Evolutionary conservation across 2,797 vertebrate genomes (phyloP).

Genomic region (Acanthurus lineatus): DNA sequence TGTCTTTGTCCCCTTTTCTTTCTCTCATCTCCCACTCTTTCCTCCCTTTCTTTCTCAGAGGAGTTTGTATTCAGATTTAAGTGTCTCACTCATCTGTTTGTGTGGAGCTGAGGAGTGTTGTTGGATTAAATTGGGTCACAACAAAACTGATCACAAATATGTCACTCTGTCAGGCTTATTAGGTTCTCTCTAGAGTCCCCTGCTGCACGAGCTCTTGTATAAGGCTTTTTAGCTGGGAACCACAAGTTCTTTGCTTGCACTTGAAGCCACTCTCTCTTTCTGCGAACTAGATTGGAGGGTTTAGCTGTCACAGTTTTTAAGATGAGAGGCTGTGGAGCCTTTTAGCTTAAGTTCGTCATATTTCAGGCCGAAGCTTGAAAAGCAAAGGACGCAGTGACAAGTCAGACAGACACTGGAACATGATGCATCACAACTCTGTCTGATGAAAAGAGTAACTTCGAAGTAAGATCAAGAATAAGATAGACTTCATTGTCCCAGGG

Average conservation of each 20-base stretch:
- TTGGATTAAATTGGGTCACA: slow-evolving; percentile 71
- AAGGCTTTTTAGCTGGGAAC: slow-evolving; percentile 51
- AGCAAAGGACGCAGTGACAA: slow-evolving; percentile 65
- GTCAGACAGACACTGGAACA: slow-evolving; percentile 54
- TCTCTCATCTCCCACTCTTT: slow-evolving; percentile 36
- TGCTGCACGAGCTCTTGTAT: slow-evolving; percentile 25
- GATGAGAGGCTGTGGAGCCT: slow-evolving; percentile 67
- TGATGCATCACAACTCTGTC: slow-evolving; percentile 38
- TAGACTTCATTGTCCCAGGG: too few relatives aligned
- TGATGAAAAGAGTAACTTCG: slow-evolving; percentile 43
- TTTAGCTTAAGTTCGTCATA: slow-evolving; percentile 78
- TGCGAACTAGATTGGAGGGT: slow-evolving; percentile 68
- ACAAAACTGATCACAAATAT: slow-evolving; percentile 70
- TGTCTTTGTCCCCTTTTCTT: slow-evolving; percentile 26
- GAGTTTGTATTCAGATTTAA: slow-evolving; percentile 53
- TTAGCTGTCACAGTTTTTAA: slow-evolving; percentile 70
- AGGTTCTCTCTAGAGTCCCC: slow-evolving; percentile 14
- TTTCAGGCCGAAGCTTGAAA: slow-evolving; percentile 65
- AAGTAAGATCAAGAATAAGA: slow-evolving; percentile 8
- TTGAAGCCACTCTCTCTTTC: slow-evolving; percentile 58
- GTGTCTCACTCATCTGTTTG: slow-evolving; percentile 41
- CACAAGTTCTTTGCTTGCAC: slow-evolving; percentile 38
- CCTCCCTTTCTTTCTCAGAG: slow-evolving; percentile 18
- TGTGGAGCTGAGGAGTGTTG: slow-evolving; percentile 33
- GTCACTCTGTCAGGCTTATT: slow-evolving; percentile 60